These are phyloP conservation scores for Chaitophorus viminalis DNA, from an alignment of 2,888 invertebrate genomes.

Conservation along the genomic window DNA sequence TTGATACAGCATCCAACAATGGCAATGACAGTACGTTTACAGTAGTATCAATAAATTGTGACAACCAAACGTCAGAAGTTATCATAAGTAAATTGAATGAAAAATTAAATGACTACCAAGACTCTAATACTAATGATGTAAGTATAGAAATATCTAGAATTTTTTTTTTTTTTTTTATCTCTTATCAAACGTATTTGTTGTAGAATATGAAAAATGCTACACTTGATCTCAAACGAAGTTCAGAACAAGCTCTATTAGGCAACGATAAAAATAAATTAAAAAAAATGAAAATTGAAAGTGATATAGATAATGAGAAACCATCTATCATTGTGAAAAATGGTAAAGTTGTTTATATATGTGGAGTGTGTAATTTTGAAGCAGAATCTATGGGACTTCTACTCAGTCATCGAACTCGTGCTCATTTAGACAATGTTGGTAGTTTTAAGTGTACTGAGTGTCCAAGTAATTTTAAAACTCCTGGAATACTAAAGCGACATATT, in stretches of 20 bases:
- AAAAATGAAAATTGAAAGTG: slow-evolving; percentile 24
- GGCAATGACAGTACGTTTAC: background rate
- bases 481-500: slow-evolving; percentile 27
- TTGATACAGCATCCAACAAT: background rate
- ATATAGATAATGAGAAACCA: slow-evolving; percentile 16
- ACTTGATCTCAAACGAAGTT: background rate
- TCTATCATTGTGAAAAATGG: slow-evolving; percentile 50
- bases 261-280: slow-evolving; percentile 2
- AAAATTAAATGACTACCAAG: background rate
- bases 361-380: slow-evolving; percentile 35
- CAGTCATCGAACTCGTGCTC: slow-evolving; percentile 18
- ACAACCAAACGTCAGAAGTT: background rate
- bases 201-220: slow-evolving; percentile 9
- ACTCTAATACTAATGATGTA: background rate
- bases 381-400: slow-evolving; percentile 33
- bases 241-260: background rate
- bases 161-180: background rate
- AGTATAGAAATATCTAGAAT: background rate
- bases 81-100: background rate
- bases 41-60: background rate
- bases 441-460: slow-evolving; percentile 47
- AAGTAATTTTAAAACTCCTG: slow-evolving; percentile 25
- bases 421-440: background rate
- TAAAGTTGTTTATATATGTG: slow-evolving; percentile 50
- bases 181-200: background rate